Evolutionary conservation across 2,888 invertebrate genomes (phyloP), one percentile per base, ranked within the genome.

Genomic region (Napeogenes sylphis): DNA sequence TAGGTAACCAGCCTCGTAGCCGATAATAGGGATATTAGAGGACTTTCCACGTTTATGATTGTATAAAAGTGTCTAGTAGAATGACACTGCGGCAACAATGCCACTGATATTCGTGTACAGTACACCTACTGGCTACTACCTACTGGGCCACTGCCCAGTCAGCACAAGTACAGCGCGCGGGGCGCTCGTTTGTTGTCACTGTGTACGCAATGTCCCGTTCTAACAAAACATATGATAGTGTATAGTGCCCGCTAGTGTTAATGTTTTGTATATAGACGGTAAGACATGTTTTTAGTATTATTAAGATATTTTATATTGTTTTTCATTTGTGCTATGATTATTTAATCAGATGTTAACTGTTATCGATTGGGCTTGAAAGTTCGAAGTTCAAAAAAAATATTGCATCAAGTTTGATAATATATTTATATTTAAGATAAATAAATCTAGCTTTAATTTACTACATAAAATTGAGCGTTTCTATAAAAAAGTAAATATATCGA

Each of bases 361-460:
- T 51, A 51, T 51, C 51, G 51, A 51, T 51, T 51, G 8, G 30
- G 51, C 8, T 51, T 51, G 51, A 51, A 51, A 51, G 51, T 51
- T 51, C 51, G 47, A 47, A 47, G 47, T 47, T 47, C 47, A 47
- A 51, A 51, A 51, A 51, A 51, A 30, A 30, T 51, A 14, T 21
- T 47, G 51, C 30, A 51, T 30, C 12, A 5, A 51, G 21, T 21
- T 51, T 21, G 21, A 14, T 51, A 51, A 30, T n/a, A 21, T 30
- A 51, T 51, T 21, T 30, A 51, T 51, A n/a, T 51, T 30, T 5
- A 10, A 30, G 30, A 10, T 35, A 35, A 6, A 21, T 21, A 21
- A 21, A 21, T 21, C 21, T 21, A 1, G 21, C 21, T 21, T 21
- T 21, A 21, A 21, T 21, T 21, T 21, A 21, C 21, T 21, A 21